Conservation (phyloP, 1,140 invertebrate species). For the Stenopsyche tienmushanensis region DNA sequence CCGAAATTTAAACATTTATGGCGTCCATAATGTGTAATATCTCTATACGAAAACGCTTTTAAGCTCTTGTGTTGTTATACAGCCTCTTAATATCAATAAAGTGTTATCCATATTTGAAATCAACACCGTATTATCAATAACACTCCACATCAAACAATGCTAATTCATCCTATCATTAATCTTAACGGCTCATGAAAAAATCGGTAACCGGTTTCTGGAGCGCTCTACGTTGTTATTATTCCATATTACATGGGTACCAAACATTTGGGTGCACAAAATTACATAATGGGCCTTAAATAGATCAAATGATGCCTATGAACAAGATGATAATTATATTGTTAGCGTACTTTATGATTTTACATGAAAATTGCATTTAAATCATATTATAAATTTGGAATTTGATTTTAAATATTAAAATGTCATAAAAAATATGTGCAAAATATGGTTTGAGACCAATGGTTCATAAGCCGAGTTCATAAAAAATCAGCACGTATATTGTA, state of each 20-base stretch:
- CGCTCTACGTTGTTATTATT: constrained; percentile 14
- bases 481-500: constrained; percentile 10
- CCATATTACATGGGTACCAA: not conserved
- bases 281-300: too few relatives aligned
- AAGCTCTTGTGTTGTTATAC: not conserved
- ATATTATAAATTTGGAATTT: too few relatives aligned
- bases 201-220: constrained; percentile 20
- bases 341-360: too few relatives aligned
- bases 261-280: not conserved
- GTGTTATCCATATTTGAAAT: constrained; percentile 25
- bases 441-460: not conserved
- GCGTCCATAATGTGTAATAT: not conserved
- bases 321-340: too few relatives aligned
- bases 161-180: constrained; percentile 39
- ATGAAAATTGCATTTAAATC: too few relatives aligned
- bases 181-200: constrained; percentile 31
- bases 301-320: too few relatives aligned
- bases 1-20: not conserved
- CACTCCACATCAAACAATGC: constrained; percentile 38
- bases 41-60: not conserved
- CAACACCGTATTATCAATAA: constrained; percentile 35
- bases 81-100: constrained; percentile 8
- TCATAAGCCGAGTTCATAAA: not conserved
- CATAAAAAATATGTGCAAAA: too few relatives aligned
- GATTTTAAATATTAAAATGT: too few relatives aligned